Percentiles rank a stretch among this genome's conserved stretches.
These are phyloP conservation scores for Synodontis membranacea DNA, from an alignment of 2,113 vertebrate genomes.

Conservation along the genomic window DNA sequence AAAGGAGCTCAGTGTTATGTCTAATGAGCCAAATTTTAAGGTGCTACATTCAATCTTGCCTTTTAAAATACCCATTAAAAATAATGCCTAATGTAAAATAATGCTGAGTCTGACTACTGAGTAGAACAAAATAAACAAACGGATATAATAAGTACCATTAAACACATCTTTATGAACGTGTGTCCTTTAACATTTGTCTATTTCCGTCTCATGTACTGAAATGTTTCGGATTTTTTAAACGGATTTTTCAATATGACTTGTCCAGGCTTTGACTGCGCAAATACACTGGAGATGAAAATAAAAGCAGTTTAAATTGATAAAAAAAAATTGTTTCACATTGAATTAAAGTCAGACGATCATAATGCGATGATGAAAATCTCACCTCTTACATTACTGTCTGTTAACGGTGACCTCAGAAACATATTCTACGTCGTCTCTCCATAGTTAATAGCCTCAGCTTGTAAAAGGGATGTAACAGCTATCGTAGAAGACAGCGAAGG, in stretches of 20 bases:
- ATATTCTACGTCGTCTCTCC: neutral
- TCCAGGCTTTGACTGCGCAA: neutral
- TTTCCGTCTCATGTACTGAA: neutral
- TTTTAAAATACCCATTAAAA: neutral
- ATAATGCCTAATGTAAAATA: too few relatives aligned
- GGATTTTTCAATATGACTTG: neutral
- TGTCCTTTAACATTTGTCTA: neutral
- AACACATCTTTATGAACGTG: neutral
- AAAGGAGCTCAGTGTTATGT: neutral
- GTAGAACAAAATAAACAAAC: neutral
- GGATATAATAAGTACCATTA: neutral
- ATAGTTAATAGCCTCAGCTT: neutral
- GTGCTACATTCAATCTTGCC: neutral
- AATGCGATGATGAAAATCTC: neutral
- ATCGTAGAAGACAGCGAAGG: neutral
- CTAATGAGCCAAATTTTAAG: neutral
- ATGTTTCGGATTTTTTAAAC: neutral
- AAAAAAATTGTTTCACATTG: neutral
- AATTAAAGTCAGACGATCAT: neutral
- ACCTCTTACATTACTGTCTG: neutral
- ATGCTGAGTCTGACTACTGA: neutral
- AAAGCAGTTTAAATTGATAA: neutral
- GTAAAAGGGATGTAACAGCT: neutral
- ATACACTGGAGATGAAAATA: neutral
- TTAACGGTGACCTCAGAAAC: neutral